Conservation (phyloP, 1,140 invertebrate genomes). For the Sinonovacula constricta region DNA sequence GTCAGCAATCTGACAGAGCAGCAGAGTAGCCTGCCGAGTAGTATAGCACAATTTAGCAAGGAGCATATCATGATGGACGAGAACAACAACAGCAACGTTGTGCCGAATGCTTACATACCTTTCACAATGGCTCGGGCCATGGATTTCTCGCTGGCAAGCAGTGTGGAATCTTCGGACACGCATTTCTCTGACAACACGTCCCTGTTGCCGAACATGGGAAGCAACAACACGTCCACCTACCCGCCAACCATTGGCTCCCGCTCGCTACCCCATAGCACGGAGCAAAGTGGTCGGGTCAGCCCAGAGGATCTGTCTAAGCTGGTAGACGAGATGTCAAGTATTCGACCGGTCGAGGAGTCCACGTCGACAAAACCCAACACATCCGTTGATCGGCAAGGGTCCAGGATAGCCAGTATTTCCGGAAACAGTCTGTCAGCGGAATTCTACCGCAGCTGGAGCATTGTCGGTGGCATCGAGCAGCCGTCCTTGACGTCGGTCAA, state of each 20-base stretch:
- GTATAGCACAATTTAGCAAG: conserved; percentile 41
- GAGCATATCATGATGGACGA: conserved; percentile 13
- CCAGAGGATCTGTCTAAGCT: conserved; percentile 48
- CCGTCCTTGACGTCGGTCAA: conserved; percentile 10
- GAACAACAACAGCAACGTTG: conserved; percentile 42
- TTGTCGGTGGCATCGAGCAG: not conserved
- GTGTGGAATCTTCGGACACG: conserved; percentile 35
- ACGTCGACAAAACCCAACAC: conserved; percentile 14
- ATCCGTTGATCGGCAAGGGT: conserved; percentile 12
- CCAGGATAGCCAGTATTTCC: conserved; percentile 35
- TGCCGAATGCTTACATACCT: conserved; percentile 26
- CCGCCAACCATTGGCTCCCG: not conserved
- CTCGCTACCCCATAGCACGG: conserved; percentile 14
- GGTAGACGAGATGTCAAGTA: conserved; percentile 51
- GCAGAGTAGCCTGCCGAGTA: conserved; percentile 25
- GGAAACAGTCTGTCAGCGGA: conserved; percentile 23
- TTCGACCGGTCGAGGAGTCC: conserved; percentile 42
- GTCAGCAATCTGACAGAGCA: conserved; percentile 10
- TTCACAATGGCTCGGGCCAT: conserved; percentile 13
- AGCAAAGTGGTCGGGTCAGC: conserved; percentile 22
- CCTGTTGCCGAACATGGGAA: conserved; percentile 41
- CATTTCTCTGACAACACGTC: conserved; percentile 37
- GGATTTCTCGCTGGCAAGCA: conserved; percentile 42
- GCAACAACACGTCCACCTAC: conserved; percentile 42
- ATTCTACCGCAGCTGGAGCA: conserved; percentile 31